phyloP scores from a whole-genome alignment of 2,113 vertebrate genomes.

The Pterocles orientalis region DNA sequence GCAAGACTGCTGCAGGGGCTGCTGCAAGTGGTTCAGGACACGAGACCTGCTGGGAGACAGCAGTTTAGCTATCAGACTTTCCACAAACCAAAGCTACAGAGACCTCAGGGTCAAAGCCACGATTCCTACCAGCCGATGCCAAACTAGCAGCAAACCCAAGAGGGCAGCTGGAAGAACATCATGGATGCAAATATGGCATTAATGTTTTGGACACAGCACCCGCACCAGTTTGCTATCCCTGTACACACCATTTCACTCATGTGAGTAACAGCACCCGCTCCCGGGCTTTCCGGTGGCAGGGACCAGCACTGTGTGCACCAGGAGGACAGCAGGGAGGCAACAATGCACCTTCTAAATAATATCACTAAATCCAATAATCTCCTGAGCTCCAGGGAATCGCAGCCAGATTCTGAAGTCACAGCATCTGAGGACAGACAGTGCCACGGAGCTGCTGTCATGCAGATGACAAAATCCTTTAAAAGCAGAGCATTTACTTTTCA shows the following conservation, averaged over 20 bases:
- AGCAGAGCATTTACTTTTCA: background rate
- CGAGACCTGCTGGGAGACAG: background rate
- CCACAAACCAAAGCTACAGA: background rate
- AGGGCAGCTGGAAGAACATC: background rate
- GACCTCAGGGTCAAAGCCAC: background rate
- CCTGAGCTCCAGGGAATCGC: background rate
- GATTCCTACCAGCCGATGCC: fast-evolving
- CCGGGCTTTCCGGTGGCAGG: background rate
- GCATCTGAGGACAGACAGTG: background rate
- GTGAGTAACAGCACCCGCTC: background rate
- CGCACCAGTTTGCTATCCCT: fast-evolving
- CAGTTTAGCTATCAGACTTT: background rate
- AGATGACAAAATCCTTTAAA: background rate
- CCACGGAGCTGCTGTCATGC: background rate
- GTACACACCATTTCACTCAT: fast-evolving
- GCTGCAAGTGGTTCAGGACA: background rate
- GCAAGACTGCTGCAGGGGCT: background rate
- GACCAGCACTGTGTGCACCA: background rate
- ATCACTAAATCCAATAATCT: background rate
- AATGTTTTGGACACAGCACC: background rate
- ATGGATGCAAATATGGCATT: background rate
- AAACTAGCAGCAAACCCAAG: background rate
- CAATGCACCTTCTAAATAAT: background rate
- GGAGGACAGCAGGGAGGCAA: background rate
- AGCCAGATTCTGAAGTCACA: background rate